phyloP scores from a whole-genome alignment of 2,797 vertebrate genomes.

The Pteronotus mesoamericanus region DNA sequence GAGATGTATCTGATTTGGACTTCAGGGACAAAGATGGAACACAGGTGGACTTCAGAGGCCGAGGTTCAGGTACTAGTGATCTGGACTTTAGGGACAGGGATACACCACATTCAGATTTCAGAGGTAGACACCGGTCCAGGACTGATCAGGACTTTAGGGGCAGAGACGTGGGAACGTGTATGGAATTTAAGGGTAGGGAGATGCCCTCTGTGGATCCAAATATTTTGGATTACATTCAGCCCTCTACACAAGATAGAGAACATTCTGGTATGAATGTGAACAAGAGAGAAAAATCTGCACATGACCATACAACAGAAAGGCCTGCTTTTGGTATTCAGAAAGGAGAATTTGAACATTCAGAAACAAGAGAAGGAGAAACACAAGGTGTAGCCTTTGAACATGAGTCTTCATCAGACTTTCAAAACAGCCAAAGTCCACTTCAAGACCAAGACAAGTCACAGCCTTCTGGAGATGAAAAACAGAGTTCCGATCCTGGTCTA shows the following conservation, averaged over 20 bases:
- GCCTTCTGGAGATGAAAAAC: constrained; percentile 79
- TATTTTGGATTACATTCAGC: constrained; percentile 82
- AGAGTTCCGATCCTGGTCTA: constrained; percentile 77
- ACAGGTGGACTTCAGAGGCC: constrained; percentile 81
- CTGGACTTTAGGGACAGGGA: constrained; percentile 85
- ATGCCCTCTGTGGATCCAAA: constrained; percentile 82
- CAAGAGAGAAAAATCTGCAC: constrained; percentile 79
- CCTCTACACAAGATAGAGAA: constrained; percentile 80
- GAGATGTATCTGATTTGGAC: constrained; percentile 85
- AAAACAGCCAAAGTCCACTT: constrained; percentile 78
- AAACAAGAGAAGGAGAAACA: constrained; percentile 81
- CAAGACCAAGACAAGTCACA: constrained; percentile 82
- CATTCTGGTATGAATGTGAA: constrained; percentile 74
- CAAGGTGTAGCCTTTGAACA: constrained; percentile 76
- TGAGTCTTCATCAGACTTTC: constrained; percentile 78
- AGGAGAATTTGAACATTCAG: constrained; percentile 81
- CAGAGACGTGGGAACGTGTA: constrained; percentile 82
- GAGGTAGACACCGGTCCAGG: constrained; percentile 83
- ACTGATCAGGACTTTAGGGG: constrained; percentile 88
- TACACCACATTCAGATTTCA: constrained; percentile 83
- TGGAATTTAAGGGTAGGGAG: constrained; percentile 85
- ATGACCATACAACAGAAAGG: constrained; percentile 72
- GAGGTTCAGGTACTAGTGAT: constrained; percentile 84
- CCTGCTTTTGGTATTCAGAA: constrained; percentile 79
- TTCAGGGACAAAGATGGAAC: constrained; percentile 87